Base-by-base conservation (phyloP, 2,797 vertebrate species). In the Enteromius trimaculatus region DNA sequence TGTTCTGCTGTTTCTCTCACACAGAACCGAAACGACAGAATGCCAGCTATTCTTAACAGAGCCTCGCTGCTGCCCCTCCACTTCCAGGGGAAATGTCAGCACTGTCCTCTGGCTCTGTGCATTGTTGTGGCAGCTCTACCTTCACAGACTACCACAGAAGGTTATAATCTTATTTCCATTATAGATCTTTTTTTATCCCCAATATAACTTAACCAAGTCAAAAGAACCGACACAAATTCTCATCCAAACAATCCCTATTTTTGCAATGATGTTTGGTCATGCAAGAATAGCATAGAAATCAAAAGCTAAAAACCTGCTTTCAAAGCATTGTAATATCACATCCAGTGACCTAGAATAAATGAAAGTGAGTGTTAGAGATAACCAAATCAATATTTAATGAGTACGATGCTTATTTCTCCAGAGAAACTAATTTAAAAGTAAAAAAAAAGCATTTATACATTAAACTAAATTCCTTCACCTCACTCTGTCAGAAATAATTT, bases 71-170 rank as follows among this genome's bases (percentile, higher is more conserved):
- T 37, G 37, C 29, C 53, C 79, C 66, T 47, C 39, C 10, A 58
- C 51, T 58, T 80, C 16, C 51, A 29, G 21, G 21, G n/a, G 26
- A 81, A 81, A 81, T 81, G 64, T 81, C 83, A 84, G 70, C 64
- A 29, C 62, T 34, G 62, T 80, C 70, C 79, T 80, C 71, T 69
- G 71, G 21, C 51, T 80, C 39, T 76, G 49, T 21, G 4, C 3
- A 58, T 19, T 31, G 39, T 37, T 83, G 37, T 31, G 55, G 23
- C 11, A 64, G 53, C 31, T 75, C 31, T 23, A 31, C 49, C n/a
- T 66, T 79, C 8, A 26, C n/a, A 9, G 58, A 79, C 23, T 64
- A 79, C 60, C 77, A 74, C 14, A 42, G 39, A 37, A 60, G 42
- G 47, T 21, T 66, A 21, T 68, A 55, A 58, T 44, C 21, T 34